Conservation (phyloP, 2,888 invertebrate species). For the Acronicta alni region DNA sequence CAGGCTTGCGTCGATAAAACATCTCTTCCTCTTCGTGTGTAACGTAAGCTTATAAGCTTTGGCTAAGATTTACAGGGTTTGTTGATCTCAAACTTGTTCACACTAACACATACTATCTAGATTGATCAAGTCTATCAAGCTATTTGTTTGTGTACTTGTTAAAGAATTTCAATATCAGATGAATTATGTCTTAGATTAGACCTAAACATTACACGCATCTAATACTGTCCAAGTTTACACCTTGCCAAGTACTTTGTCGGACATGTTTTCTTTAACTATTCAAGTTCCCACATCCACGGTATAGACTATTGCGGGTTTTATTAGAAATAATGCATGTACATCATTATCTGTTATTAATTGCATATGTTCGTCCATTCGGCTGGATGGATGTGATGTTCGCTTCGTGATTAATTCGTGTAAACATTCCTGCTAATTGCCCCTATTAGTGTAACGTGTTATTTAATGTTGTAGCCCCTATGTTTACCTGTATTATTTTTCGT, state of each 20-base stretch:
- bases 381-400: slow-evolving; percentile 43
- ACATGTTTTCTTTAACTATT: slow-evolving; percentile 30
- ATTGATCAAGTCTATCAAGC: no score
- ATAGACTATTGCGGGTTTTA: slow-evolving; percentile 40
- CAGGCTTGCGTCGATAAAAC: slow-evolving; percentile 57
- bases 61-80: slow-evolving; percentile 50
- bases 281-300: slow-evolving; percentile 32
- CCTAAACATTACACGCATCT: neutral
- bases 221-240: neutral
- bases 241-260: neutral
- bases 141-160: no score
- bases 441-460: slow-evolving; percentile 57
- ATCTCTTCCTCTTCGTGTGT: slow-evolving; percentile 58
- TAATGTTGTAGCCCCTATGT: slow-evolving; percentile 56
- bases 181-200: no score
- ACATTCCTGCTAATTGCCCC: slow-evolving; percentile 60
- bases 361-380: slow-evolving; percentile 27
- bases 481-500: slow-evolving; percentile 49
- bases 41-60: slow-evolving; percentile 60
- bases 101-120: slow-evolving; percentile 12
- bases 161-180: no score
- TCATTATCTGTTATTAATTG: slow-evolving; percentile 52
- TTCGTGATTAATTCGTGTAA: slow-evolving; percentile 57
- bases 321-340: slow-evolving; percentile 30
- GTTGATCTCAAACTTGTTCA: slow-evolving; percentile 36